Conservation (phyloP, 2,113 vertebrate species). For the Chionis minor region DNA sequence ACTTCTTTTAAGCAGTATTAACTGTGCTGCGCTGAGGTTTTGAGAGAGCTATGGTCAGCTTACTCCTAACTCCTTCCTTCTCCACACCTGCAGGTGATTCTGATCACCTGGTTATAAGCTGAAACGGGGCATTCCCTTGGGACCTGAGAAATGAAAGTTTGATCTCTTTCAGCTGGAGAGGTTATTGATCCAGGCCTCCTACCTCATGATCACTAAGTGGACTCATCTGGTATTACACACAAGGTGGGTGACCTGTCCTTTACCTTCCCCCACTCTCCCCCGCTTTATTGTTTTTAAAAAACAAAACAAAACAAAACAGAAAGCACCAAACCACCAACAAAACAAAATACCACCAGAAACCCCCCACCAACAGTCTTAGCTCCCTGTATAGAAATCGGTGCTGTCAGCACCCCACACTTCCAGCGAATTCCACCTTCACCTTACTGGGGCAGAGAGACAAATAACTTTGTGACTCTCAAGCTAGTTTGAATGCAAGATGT, state of each 20-base stretch:
- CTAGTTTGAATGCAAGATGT: background rate
- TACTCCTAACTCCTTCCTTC: background rate
- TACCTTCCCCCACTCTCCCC: background rate
- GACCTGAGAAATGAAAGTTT: background rate
- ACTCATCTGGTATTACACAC: background rate
- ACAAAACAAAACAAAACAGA: too few relatives aligned
- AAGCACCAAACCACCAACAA: too few relatives aligned
- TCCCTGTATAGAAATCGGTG: background rate
- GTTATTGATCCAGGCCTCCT: background rate
- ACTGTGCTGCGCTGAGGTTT: background rate
- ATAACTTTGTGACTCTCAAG: background rate
- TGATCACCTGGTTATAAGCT: background rate
- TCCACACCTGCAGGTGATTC: background rate
- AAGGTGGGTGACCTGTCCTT: background rate
- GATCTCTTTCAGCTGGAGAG: background rate
- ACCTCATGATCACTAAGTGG: background rate
- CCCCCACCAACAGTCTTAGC: background rate
- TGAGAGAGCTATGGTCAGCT: background rate
- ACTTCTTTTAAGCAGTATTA: background rate
- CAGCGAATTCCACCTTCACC: background rate
- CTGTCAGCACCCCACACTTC: background rate
- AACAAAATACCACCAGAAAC: too few relatives aligned
- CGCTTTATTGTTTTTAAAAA: accelerated
- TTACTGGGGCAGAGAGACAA: background rate
- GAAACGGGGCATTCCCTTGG: background rate